These are phyloP conservation scores for Cheilosia vulpina DNA, from an alignment of 2,888 invertebrate genomes.

Conservation along the genomic window DNA sequence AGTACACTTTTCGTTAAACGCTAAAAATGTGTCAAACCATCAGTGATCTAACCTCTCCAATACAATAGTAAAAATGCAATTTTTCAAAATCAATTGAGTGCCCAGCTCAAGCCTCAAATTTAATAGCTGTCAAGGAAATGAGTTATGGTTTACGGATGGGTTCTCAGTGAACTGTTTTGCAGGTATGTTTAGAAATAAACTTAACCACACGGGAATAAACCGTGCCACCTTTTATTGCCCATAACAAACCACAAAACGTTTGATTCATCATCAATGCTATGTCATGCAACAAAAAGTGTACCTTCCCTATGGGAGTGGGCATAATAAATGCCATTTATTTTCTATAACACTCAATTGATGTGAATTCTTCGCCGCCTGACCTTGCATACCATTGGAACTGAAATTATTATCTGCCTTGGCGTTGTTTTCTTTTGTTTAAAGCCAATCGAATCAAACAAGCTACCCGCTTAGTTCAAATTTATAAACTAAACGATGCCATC, in stretches of 20 bases:
- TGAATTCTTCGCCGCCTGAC: slow-evolving; percentile 7
- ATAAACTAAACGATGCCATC: slow-evolving; percentile 9
- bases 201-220: too few relatives aligned
- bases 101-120: too few relatives aligned
- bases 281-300: neutral
- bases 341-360: neutral
- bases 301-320: neutral
- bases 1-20: too few relatives aligned
- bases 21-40: too few relatives aligned
- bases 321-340: slow-evolving; percentile 3
- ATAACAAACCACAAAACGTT: neutral
- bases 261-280: neutral
- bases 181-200: too few relatives aligned
- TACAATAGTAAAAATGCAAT: too few relatives aligned
- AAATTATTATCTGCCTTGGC: neutral
- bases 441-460: neutral
- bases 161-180: too few relatives aligned
- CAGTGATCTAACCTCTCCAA: too few relatives aligned
- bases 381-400: slow-evolving; percentile 12
- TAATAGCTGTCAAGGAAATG: too few relatives aligned
- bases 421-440: slow-evolving; percentile 26
- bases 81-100: too few relatives aligned
- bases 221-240: neutral
- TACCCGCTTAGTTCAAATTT: neutral
- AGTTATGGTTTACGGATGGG: too few relatives aligned